Evolutionary conservation across 2,888 invertebrate species (phyloP).

Genomic region (Drosophila buzzatii): DNA sequence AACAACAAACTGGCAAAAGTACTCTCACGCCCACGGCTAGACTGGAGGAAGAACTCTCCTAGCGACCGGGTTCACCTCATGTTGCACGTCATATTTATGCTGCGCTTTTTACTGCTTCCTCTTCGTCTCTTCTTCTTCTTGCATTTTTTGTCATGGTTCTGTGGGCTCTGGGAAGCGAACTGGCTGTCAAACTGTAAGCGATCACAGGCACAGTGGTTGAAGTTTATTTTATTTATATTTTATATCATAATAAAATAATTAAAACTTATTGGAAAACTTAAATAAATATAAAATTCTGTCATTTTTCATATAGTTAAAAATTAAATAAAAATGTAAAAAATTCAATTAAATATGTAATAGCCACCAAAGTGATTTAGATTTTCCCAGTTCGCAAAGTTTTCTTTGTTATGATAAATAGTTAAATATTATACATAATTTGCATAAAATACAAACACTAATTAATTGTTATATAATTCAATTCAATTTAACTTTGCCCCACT

Average conservation of each 20-base stretch:
- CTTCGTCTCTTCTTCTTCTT: not conserved
- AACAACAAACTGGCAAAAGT: conserved; percentile 19
- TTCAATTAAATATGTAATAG: too few species aligned
- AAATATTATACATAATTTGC: not conserved
- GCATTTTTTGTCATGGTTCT: conserved; percentile 45
- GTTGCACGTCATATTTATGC: conserved; percentile 34
- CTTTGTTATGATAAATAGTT: not conserved
- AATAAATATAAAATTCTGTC: too few species aligned
- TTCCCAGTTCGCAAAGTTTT: not conserved
- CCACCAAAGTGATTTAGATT: too few species aligned
- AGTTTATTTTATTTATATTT: too few species aligned
- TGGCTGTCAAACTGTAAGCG: conserved; percentile 46
- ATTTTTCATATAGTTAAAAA: too few species aligned
- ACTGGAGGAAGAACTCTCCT: conserved; percentile 19
- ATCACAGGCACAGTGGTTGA: conserved; percentile 23
- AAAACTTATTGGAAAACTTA: too few species aligned
- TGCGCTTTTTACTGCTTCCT: not conserved
- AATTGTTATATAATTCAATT: not conserved
- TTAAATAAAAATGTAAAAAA: too few species aligned
- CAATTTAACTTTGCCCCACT: conserved; percentile 18
- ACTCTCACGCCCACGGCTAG: conserved; percentile 70
- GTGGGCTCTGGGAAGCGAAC: conserved; percentile 30
- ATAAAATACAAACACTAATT: not conserved
- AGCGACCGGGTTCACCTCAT: conserved; percentile 33
- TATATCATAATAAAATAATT: too few species aligned